Evolutionary conservation across 2,888 invertebrate species (phyloP).

Genomic region (Andrena dorsata): DNA sequence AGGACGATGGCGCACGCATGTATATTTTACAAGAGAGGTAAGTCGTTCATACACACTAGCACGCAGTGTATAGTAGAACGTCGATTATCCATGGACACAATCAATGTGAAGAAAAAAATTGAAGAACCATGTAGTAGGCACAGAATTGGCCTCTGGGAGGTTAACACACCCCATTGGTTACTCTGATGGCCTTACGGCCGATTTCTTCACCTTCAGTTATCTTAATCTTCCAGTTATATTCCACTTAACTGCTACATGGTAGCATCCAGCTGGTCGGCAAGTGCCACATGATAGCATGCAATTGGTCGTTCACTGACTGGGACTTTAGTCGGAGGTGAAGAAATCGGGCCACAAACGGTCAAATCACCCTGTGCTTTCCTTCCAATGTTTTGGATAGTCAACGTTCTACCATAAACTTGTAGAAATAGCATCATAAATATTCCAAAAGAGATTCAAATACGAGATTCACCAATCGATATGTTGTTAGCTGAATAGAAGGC

Average conservation of each 20-base stretch:
- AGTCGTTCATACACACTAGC: background rate
- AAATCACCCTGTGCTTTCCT: background rate
- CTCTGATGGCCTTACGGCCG: background rate
- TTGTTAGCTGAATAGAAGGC: slow-evolving; percentile 34
- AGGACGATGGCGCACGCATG: slow-evolving; percentile 4
- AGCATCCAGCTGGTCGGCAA: no score
- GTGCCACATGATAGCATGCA: no score
- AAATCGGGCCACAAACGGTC: no score
- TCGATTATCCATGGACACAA: background rate
- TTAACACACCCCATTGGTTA: background rate
- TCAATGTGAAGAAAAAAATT: background rate
- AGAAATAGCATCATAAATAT: slow-evolving; percentile 8
- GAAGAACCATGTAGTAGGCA: background rate
- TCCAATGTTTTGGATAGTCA: background rate
- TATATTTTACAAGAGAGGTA: slow-evolving; percentile 4
- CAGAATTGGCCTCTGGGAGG: background rate
- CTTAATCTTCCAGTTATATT: no score
- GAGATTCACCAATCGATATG: slow-evolving; percentile 18
- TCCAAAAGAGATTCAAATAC: slow-evolving; percentile 35
- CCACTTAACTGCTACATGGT: no score
- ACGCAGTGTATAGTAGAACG: background rate
- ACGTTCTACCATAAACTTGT: background rate
- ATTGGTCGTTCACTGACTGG: no score
- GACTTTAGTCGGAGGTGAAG: no score
- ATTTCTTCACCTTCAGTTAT: no score